Base-by-base conservation (phyloP, 2,113 vertebrate genomes). In the Ranitomeya variabilis region DNA sequence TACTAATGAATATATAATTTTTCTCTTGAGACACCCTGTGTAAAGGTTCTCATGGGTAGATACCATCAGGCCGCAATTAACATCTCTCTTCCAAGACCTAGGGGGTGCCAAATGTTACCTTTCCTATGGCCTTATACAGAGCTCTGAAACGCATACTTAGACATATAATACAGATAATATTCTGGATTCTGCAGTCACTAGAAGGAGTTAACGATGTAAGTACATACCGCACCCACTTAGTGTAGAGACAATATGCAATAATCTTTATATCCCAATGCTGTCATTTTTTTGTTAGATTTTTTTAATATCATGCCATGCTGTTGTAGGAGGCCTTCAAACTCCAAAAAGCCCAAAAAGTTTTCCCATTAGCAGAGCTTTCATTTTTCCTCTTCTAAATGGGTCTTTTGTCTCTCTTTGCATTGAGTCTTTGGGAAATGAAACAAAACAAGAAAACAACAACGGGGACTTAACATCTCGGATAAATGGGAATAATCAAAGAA, bases 401-500 rank as follows among this genome's bases (percentile, higher is more conserved):
- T 15, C 79, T 16, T 80, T 80, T 60, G 57, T 60, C 78, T 60
- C 31, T 60, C 19, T 23, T 57, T 23, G 21, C n/a, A 80, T 16
- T 66, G 4, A 83, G 10, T 4, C 9, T 57, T 67, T 7, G 52
- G 60, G 52, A 67, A 45, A 60, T 31, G 60, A 81, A 81, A 59
- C n/a, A n/a, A 55, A 80, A 83, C 15, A 54, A 73, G 19, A 52
- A 64, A 83, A 83, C 26, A 83, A 83, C 80, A 83, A 83, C 21
- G 69, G 64, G 64, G 45, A 84, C 62, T 69, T 84, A 84, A 84
- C 37, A 83, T 67, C 60, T 19, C 45, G 21, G 82, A 84, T 67
- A 84, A 84, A 84, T 67, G 37, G 64, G 26, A 84, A 84, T 23
- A 84, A 84, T 69, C 82, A 69, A 83, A 83, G 81, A 66, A 52